phyloP scores from a whole-genome alignment of 2,113 vertebrate species.

The Thamnophis sirtalis region DNA sequence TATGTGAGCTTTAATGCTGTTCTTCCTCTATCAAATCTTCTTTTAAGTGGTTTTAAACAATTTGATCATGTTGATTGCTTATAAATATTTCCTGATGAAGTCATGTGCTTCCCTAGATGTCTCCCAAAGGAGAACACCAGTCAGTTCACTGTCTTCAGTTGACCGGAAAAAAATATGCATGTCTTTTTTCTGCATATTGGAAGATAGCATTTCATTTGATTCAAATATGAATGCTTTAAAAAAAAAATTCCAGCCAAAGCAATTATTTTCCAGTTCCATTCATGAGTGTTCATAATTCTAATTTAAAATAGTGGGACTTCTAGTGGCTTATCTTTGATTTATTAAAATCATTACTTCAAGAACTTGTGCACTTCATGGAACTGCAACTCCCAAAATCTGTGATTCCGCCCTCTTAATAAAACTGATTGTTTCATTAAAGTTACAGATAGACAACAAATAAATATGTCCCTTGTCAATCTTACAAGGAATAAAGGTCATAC shows the following conservation, averaged over 20 bases:
- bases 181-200: background rate
- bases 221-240: background rate
- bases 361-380: background rate
- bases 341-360: background rate
- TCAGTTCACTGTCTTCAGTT: background rate
- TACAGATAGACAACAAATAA: background rate
- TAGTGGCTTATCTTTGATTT: background rate
- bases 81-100: background rate
- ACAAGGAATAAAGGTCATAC: background rate
- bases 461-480: background rate
- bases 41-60: background rate
- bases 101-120: background rate
- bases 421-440: background rate
- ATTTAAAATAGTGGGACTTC: background rate
- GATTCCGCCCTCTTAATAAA: background rate
- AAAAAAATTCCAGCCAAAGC: background rate
- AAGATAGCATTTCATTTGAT: background rate
- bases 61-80: background rate
- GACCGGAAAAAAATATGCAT: background rate
- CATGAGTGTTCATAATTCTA: background rate
- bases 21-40: background rate
- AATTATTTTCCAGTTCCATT: background rate
- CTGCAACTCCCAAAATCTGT: background rate
- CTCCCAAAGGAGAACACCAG: background rate
- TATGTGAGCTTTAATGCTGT: background rate